Conservation (phyloP, 2,113 vertebrate genomes). For the Mesitornis unicolor region DNA sequence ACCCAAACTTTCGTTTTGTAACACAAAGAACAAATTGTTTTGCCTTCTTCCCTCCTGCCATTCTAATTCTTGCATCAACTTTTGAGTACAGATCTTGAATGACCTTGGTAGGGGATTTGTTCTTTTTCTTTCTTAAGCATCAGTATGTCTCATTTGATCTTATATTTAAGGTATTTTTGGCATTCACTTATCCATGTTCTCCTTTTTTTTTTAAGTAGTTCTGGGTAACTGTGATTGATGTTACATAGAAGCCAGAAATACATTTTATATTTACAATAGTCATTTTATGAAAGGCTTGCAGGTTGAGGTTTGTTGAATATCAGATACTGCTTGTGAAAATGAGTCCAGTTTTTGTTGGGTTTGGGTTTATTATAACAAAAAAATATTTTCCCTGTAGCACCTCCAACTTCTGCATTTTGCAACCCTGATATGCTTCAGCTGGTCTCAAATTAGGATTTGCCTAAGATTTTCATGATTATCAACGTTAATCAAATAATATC, state of each 20-base stretch:
- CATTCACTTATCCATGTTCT: fast-evolving
- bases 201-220: neutral
- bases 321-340: neutral
- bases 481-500: neutral
- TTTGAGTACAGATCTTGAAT: neutral
- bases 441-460: neutral
- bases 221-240: neutral
- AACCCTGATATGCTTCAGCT: neutral
- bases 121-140: neutral
- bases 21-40: neutral
- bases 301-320: neutral
- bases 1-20: neutral
- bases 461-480: neutral
- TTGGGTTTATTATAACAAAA: neutral
- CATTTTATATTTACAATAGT: neutral
- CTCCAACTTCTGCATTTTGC: neutral
- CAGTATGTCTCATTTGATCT: neutral
- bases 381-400: neutral
- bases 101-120: neutral
- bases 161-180: neutral
- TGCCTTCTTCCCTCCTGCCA: neutral
- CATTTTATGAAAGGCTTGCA: neutral
- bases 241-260: neutral
- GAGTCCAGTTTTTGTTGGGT: neutral
- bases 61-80: neutral